phyloP scores from a whole-genome alignment of 1,140 invertebrate species.

The Thrips palmi region DNA sequence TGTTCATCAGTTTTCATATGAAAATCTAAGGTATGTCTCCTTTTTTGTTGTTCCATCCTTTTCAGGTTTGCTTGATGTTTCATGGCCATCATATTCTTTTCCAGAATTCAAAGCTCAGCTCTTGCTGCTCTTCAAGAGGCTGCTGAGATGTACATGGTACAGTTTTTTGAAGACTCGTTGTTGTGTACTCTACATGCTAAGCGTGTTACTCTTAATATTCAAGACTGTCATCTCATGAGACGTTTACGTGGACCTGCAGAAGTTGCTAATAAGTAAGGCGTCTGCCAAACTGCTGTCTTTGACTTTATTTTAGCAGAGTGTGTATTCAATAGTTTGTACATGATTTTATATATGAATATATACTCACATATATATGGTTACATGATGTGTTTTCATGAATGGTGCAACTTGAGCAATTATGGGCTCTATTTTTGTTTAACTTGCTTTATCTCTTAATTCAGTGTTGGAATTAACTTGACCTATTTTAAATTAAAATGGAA shows the following conservation, averaged over 20 bases:
- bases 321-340: slow-evolving; percentile 7
- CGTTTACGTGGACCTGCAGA: slow-evolving; percentile 13
- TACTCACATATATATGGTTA: too few species aligned
- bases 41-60: too few species aligned
- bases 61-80: background rate
- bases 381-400: too few species aligned
- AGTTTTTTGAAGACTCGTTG: slow-evolving; percentile 56
- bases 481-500: too few species aligned
- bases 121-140: slow-evolving; percentile 43
- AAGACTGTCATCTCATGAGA: slow-evolving; percentile 32
- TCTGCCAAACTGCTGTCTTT: slow-evolving; percentile 11
- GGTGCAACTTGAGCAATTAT: too few species aligned
- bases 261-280: slow-evolving; percentile 12
- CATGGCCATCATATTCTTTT: slow-evolving; percentile 6
- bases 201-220: slow-evolving; percentile 52
- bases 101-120: slow-evolving; percentile 33
- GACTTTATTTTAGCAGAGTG: slow-evolving; percentile 13
- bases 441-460: too few species aligned
- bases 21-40: slow-evolving; percentile 5
- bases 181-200: slow-evolving; percentile 49
- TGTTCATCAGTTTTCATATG: slow-evolving; percentile 2
- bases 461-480: too few species aligned
- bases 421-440: too few species aligned
- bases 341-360: too few species aligned
- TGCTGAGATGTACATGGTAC: slow-evolving; percentile 51